These are phyloP conservation scores for Rapana venosa DNA, from an alignment of 2,888 invertebrate genomes.

Conservation along the genomic window DNA sequence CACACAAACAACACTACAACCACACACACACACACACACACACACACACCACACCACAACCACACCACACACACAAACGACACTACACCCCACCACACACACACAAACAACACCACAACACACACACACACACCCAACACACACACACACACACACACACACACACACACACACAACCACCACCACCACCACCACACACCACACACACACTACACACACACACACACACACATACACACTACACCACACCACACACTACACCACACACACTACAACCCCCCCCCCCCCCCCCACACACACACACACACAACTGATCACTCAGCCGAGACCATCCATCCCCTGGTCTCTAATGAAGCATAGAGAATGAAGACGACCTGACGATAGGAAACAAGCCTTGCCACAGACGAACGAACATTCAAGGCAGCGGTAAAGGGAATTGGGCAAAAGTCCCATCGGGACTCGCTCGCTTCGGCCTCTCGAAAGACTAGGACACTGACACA, in stretches of 20 bases:
- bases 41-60: background rate
- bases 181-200: background rate
- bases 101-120: background rate
- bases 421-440: slow-evolving; percentile 1
- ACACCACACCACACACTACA: too few relatives aligned
- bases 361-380: background rate
- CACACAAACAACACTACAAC: background rate
- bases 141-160: background rate
- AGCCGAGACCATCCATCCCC: background rate
- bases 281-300: too few relatives aligned
- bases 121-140: background rate
- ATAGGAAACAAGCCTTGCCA: background rate
- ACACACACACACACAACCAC: background rate
- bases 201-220: background rate
- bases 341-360: background rate
- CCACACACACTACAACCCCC: too few relatives aligned
- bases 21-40: background rate
- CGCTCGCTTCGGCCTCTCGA: background rate
- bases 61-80: background rate
- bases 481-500: too few relatives aligned
- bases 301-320: background rate
- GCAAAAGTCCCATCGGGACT: background rate
- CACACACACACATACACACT: background rate
- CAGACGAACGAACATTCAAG: background rate
- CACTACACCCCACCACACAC: background rate